Evolutionary conservation across 2,888 invertebrate genomes (phyloP).

Genomic region (Apotomis turbidana): DNA sequence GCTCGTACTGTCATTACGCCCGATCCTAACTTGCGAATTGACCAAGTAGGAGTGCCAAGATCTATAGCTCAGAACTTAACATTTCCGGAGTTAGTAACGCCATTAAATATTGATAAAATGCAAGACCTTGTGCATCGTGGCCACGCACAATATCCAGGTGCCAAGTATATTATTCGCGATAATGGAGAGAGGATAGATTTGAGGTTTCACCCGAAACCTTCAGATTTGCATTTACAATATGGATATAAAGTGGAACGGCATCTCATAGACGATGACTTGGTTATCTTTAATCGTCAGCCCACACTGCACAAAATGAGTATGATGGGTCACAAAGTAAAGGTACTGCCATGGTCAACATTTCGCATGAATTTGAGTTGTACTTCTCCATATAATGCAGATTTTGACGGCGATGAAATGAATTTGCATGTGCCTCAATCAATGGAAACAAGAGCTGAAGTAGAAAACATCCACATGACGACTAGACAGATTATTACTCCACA

Average conservation of each 20-base stretch:
- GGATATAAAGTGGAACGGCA: constrained; percentile 99
- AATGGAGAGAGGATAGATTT: constrained; percentile 99
- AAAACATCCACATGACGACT: constrained; percentile 98
- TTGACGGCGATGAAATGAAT: constrained; percentile 99
- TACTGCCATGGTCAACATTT: constrained; percentile 99
- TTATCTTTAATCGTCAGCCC: constrained; percentile 99
- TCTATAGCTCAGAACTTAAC: constrained; percentile 99
- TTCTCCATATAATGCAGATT: constrained; percentile 99
- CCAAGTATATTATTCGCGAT: constrained; percentile 99
- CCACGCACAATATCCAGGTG: constrained; percentile 99
- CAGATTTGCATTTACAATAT: constrained; percentile 97
- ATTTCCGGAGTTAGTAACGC: constrained; percentile 99
- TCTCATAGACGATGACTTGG: constrained; percentile 98
- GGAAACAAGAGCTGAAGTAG: constrained; percentile 99
- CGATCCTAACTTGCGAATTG: constrained; percentile 96
- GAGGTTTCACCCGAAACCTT: constrained; percentile 98
- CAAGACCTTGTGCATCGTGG: constrained; percentile 97
- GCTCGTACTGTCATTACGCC: constrained; percentile 99
- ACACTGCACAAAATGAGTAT: constrained; percentile 99
- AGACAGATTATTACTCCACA: constrained; percentile 99
- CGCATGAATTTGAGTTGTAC: constrained; percentile 99
- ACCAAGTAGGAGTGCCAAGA: constrained; percentile 98
- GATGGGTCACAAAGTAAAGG: constrained; percentile 99
- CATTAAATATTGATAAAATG: constrained; percentile 98
- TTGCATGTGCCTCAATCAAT: constrained; percentile 99